Base-by-base conservation (phyloP, 2,113 vertebrate species). In the Lathamus discolor region DNA sequence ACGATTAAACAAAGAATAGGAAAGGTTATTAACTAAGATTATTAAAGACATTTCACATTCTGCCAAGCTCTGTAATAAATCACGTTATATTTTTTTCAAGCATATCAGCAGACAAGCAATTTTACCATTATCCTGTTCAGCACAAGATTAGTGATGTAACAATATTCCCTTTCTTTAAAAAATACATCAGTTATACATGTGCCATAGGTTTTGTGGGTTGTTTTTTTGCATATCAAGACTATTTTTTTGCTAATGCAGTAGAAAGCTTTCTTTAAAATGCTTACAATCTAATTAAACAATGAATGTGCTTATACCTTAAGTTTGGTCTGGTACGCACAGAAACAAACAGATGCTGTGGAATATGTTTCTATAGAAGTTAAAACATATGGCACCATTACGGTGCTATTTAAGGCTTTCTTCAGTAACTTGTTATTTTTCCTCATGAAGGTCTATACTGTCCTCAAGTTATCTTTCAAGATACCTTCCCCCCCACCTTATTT, bases 1-100 rank as follows among this genome's bases (percentile, higher is more conserved):
- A 62, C 22, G 72, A 97, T 98, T 97, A 97, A 95, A 87, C 29
- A 96, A 96, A 92, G 93, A 97, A 91, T 44, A 95, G 10, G 49
- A 49, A 88, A 93, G 89, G 78, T 85, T 97, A 95, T 96, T 92
- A 88, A 79, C 69, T 86, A 95, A 97, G 93, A 90, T 95, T 96
- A 96, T 97, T 94, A 96, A 97, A 97, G 87, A 95, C 83, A 80
- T 90, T 90, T 94, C 96, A 93, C 54, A 46, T 55, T 89, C 66
- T 94, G 83, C 72, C 68, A 73, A 80, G 17, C 61, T 94, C 17
- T 14, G 55, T 93, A 96, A 97, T 97, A 98, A 96, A 97, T 98
- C 91, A 95, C 29, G 57, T 17, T 49, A 93, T 77, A 41, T 90
- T 94, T 93, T 89, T 93, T 97, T 72, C 84, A 94, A 97, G 69